These are phyloP conservation scores for Cabera pusaria DNA, from an alignment of 2,888 invertebrate genomes.

Conservation along the genomic window DNA sequence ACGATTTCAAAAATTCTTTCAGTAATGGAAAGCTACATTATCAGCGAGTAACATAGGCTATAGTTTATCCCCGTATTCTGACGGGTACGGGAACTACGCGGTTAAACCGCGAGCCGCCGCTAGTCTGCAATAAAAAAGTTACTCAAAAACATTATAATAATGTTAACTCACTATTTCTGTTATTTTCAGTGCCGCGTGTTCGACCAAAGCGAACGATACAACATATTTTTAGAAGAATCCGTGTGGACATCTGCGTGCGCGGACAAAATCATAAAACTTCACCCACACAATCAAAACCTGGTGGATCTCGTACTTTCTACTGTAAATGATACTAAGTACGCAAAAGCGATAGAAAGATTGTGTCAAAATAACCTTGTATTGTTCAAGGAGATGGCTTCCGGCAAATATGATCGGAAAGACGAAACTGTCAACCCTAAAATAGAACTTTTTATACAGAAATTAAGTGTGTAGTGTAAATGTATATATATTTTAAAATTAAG, in stretches of 20 bases:
- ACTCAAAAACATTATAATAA: too few species aligned
- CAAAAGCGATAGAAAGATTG: conserved; percentile 39
- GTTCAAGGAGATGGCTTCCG: conserved; percentile 37
- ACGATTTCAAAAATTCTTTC: too few species aligned
- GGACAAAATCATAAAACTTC: conserved; percentile 31
- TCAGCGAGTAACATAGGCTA: too few species aligned
- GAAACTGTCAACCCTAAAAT: conserved; percentile 49
- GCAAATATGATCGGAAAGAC: conserved; percentile 16
- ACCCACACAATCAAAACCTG: conserved; percentile 1
- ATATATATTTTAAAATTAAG: too few species aligned
- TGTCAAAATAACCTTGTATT: conserved; percentile 45
- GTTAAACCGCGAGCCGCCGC: too few species aligned
- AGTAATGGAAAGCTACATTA: too few species aligned
- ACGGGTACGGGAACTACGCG: too few species aligned
- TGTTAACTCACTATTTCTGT: too few species aligned
- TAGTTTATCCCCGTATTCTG: too few species aligned
- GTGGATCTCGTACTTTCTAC: conserved; percentile 23
- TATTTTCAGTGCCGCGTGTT: conserved; percentile 84
- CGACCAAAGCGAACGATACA: conserved; percentile 86
- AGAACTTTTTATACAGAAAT: conserved; percentile 41
- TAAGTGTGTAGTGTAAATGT: neutral
- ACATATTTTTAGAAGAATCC: conserved; percentile 82
- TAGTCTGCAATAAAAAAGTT: too few species aligned
- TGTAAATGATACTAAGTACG: conserved; percentile 32
- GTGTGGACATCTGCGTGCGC: conserved; percentile 60